Base-by-base conservation (phyloP, 2,113 vertebrate species). In the Neodon shergylaensis region DNA sequence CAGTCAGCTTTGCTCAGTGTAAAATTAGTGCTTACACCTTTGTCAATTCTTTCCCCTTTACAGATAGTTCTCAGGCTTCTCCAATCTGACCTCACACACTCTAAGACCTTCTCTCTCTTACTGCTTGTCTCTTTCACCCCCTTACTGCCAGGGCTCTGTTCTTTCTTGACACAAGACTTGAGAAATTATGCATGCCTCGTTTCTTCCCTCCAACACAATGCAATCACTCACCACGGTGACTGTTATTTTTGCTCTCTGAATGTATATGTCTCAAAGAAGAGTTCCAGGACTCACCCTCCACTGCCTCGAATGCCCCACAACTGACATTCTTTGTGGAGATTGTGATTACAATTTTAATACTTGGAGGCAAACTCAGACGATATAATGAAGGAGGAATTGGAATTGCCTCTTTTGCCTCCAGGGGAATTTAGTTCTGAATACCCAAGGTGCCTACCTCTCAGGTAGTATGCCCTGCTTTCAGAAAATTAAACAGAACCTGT, bases 281-380 rank as follows among this genome's bases (percentile, higher is more conserved):
- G 28, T 77, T n/a, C 7, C 63, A 61, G 58, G 54, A 58, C 16
- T 47, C 19, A 0, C n/a, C 77, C 7, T 66, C 52, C 0, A 8
- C 39, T 73, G 24, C 49, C 36, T 73, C 7, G 0, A 36, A 7
- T 58, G 49, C 36, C n/a, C 49, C 85, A n/a, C 33, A 92, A 81
- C 68, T 52, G 78, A 90, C 3, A 6, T 85, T 54, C 39, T 58
- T 79, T 73, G n/a, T 39, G 24, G 54, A 68, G 36, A 86, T 87
- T 70, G 14, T 87, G 73, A 83, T 87, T 81, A 77, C 3, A 94
- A 47, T 42, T 78, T 78, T 97, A 61, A 88, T 10, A 61, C 13
- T 83, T 90, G 5, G 61, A 95, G 83, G 82, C 86, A 95, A 95
- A 76, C 9, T 52, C 70, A 24, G 54, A 49, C 12, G 5, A 63